Base-by-base conservation (phyloP, 2,888 invertebrate species). In the Troilus luridus region DNA sequence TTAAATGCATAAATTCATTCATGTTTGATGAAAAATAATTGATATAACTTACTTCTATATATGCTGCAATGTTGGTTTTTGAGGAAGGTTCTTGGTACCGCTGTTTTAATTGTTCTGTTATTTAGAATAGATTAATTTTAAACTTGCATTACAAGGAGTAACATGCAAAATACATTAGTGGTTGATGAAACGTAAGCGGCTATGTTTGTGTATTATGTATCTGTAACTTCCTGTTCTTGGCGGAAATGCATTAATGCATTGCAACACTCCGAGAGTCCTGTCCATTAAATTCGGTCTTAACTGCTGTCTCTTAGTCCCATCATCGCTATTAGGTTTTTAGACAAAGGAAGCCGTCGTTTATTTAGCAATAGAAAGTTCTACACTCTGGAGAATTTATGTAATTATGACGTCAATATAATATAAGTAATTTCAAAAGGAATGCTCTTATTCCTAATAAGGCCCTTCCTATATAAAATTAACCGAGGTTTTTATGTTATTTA, bases 331-430 rank as follows among this genome's bases (percentile, higher is more conserved):
- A 9, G 17, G 9, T 41, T 77, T 77, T 77, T 77, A 77, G 41
- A 77, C 72, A 77, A 77, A 77, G 72, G 72, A 77, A 77, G 41
- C 27, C 72, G 72, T 17, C 72, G 72, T 77, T 77, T 77, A 77
- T 77, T 77, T 77, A 77, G 7, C 27, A 41, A 27, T 77, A 77
- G 72, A 77, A 77, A 77, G 72, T 77, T 77, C 72, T 17, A 17
- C 72, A 41, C 7, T 17, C 0, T 41, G 7, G 19, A 77, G 72
- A 77, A 41, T 77, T 67, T 67, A 24, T 67, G 24, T n/a, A 10
- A 64, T 24, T 9, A n/a, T 64, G n/a, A 24, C 17, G 41, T 41
- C 19, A 41, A 11, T 21, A 17, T 77, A 19, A 41, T 41, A 41
- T 41, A 21, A 17, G 72, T 5, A 77, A 24, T 12, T 27, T 67